Evolutionary conservation across 2,797 vertebrate genomes (phyloP).

Genomic region (Acrossocheilus wenchowensis): DNA sequence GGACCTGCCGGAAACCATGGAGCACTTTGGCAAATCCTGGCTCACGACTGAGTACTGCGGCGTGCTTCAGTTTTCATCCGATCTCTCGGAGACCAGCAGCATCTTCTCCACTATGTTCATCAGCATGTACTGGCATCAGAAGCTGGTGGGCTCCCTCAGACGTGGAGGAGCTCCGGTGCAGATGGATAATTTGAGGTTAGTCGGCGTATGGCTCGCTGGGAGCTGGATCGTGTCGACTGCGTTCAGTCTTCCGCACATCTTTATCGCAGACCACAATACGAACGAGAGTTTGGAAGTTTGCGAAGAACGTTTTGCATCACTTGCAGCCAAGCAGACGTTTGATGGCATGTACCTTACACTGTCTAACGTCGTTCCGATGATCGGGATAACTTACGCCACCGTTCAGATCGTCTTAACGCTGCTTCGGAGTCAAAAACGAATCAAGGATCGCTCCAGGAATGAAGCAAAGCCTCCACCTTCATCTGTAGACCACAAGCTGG

Average conservation of each 20-base stretch:
- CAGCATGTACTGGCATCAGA: constrained; percentile 81
- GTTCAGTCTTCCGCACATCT: constrained; percentile 75
- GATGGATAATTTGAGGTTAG: constrained; percentile 73
- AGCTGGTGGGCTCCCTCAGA: constrained; percentile 78
- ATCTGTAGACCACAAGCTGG: background rate
- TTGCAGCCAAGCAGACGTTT: constrained; percentile 51
- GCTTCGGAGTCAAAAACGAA: constrained; percentile 68
- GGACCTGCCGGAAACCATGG: constrained; percentile 76
- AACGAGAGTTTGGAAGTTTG: constrained; percentile 70
- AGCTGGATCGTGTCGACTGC: constrained; percentile 72
- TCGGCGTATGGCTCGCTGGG: constrained; percentile 67
- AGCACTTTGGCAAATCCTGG: constrained; percentile 69
- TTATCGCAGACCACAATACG: constrained; percentile 37
- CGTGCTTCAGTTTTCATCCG: constrained; percentile 72
- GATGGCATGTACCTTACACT: constrained; percentile 71
- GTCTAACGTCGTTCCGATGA: constrained; percentile 74
- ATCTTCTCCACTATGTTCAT: constrained; percentile 81
- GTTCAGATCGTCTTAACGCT: constrained; percentile 75
- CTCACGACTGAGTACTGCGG: constrained; percentile 74
- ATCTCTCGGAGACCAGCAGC: constrained; percentile 82
- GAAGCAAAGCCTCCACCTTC: background rate
- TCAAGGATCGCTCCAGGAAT: constrained; percentile 55
- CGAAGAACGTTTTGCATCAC: constrained; percentile 63
- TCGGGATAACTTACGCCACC: constrained; percentile 71
- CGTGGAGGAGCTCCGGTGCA: constrained; percentile 70